Evolutionary conservation across 2,888 invertebrate species (phyloP), one percentile per base, ranked within the genome.

Genomic region (Lasiommata megera): DNA sequence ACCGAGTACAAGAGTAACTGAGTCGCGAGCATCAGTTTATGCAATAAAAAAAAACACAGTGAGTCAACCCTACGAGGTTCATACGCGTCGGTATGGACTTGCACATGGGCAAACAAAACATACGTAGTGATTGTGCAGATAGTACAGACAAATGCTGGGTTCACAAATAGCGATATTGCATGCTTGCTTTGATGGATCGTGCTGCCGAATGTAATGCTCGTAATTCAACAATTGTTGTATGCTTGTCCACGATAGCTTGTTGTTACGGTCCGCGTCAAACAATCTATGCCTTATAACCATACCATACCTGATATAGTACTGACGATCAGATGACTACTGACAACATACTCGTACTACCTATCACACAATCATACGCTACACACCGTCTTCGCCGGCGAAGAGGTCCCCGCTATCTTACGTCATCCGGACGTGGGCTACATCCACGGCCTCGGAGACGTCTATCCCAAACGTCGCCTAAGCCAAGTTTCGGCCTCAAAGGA

Each of bases 121-220:
- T 79, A 80, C 70, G 56, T 61, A 66, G 68, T 73, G 76, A 77
- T 81, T 81, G 82, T 81, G 76, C 80, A 73, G 79, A 79, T 82
- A 84, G 84, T 84, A 79, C 76, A 77, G 76, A 80, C 78, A 82
- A 79, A 79, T 81, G 80, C 75, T 75, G 70, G 77, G 68, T 62
- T 66, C 67, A 63, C 71, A 70, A 66, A 79, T 77, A 76, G 76
- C 72, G 79, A 80, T 84, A 84, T 80, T 75, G 76, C 77, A 75
- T 74, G 75, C 67, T 68, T 67, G 67, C 67, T 77, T 74, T 84
- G 82, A 84, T 82, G 76, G 77, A 82, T 81, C 76, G 74, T 72
- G 66, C 68, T 67, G 66, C 68, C 67, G 69, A 77, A 79, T 76
- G 71, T 76, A 73, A 74, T 70, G 70, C 68, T 66, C 69, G 71